Evolutionary conservation across 2,113 vertebrate species (phyloP), one percentile per base, ranked within the genome.

Genomic region (Eptatretus burgeri): DNA sequence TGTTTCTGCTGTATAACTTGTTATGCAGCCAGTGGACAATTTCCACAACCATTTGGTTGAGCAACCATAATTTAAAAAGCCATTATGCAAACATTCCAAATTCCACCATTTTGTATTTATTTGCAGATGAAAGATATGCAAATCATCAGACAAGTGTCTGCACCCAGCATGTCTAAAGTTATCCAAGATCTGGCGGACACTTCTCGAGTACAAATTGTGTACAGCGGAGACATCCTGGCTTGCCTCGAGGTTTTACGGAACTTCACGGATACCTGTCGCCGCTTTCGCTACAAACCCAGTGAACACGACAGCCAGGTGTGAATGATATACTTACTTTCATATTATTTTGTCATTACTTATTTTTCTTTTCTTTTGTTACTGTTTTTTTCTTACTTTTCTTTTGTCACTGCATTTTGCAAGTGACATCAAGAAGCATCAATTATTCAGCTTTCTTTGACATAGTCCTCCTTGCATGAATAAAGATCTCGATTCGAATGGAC

Each of bases 241-340:
- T 60, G 56, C 56, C n/a, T 60, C 20, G 56, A 60, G 56, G 56
- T 60, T 3, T 20, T 60, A 20, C 56, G 56, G n/a, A 60, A 60
- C 56, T 60, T 60, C 56, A 60, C 56, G 56, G n/a, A 60, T 11
- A 20, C n/a, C n/a, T n/a, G n/a, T 13, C 56, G 56, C 56, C 56
- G 56, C n/a, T n/a, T 60, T 11, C 20, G n/a, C 13, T 20, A 20
- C 56, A 20, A 60, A n/a, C 56, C 56, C n/a, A 60, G n/a, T 12
- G 20, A 20, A n/a, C n/a, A 60, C n/a, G 56, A 60, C 56, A 60
- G n/a, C 20, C 9, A 60, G 56, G 56, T 20, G 20, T 20, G 56
- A 17, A 41, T 5, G 7, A 41, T 7, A 41, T 7, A 41, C n/a
- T n/a, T n/a, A n/a, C n/a, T n/a, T n/a, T n/a, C n/a, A n/a, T n/a